These are phyloP conservation scores for Diachasmimorpha longicaudata DNA, from an alignment of 1,140 invertebrate genomes.

Conservation along the genomic window DNA sequence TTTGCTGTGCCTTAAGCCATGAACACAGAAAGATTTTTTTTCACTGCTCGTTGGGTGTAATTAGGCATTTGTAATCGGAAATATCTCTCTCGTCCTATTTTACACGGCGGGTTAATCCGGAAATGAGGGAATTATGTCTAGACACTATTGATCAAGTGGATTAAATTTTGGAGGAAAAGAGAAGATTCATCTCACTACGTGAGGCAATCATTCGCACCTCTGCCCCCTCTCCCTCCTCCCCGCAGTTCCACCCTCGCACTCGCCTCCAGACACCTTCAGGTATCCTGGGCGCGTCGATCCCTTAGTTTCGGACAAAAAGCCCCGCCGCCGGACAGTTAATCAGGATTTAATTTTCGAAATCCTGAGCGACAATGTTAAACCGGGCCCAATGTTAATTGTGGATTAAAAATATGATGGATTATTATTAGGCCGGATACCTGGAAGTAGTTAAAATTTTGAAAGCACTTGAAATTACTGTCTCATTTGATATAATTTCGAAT, in stretches of 20 bases:
- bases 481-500: too few relatives aligned
- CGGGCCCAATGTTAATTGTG: too few relatives aligned
- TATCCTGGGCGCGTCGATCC: neutral
- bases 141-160: neutral
- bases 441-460: neutral
- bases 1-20: too few relatives aligned
- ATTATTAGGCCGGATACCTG: neutral
- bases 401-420: neutral
- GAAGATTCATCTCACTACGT: neutral
- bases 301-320: neutral
- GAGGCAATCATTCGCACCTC: neutral
- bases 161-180: neutral
- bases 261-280: neutral
- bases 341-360: neutral
- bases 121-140: neutral
- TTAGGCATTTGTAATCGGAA: too few relatives aligned
- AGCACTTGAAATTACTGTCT: too few relatives aligned
- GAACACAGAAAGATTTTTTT: too few relatives aligned
- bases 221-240: too few relatives aligned
- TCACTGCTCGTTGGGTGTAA: too few relatives aligned
- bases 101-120: neutral
- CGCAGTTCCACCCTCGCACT: too few relatives aligned
- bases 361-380: neutral
- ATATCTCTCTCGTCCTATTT: neutral
- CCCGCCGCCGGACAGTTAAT: neutral